phyloP scores from a whole-genome alignment of 2,113 vertebrate species.

The Eudyptes chrysolophus region DNA sequence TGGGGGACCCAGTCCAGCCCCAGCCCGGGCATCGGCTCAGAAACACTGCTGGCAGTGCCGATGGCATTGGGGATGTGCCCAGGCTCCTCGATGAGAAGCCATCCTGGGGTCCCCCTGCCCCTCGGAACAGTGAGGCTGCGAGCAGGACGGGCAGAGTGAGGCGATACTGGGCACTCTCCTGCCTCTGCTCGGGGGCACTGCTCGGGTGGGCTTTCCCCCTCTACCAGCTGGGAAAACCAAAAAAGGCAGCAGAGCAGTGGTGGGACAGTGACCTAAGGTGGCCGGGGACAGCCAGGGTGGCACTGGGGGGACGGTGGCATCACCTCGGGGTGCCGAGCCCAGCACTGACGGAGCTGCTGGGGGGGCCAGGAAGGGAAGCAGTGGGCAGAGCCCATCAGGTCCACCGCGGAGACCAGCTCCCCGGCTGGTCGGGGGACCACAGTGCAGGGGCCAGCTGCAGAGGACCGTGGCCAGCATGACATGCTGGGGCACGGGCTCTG shows the following conservation, averaged over 20 bases:
- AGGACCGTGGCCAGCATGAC: accelerated
- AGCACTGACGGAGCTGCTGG: not conserved
- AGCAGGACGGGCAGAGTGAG: not conserved
- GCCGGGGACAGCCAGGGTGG: not conserved
- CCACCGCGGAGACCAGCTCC: not conserved
- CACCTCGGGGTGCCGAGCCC: accelerated
- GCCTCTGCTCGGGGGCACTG: accelerated
- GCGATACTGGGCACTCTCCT: accelerated
- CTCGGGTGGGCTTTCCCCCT: not conserved
- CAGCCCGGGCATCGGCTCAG: not conserved
- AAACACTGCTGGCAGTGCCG: not conserved
- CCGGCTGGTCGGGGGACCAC: accelerated
- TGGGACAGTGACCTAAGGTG: not conserved
- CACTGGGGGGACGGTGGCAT: accelerated
- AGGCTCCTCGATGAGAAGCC: accelerated
- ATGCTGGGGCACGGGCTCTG: not conserved
- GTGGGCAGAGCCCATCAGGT: not conserved
- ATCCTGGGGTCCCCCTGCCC: not conserved
- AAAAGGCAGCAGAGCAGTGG: not conserved
- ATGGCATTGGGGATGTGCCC: not conserved
- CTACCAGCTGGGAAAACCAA: not conserved
- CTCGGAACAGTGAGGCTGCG: accelerated
- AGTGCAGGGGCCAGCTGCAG: not conserved
- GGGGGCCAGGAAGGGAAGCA: accelerated
- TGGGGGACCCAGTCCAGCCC: not conserved